Evolutionary conservation across 1,140 invertebrate genomes (phyloP).

Genomic region (Atta texana): DNA sequence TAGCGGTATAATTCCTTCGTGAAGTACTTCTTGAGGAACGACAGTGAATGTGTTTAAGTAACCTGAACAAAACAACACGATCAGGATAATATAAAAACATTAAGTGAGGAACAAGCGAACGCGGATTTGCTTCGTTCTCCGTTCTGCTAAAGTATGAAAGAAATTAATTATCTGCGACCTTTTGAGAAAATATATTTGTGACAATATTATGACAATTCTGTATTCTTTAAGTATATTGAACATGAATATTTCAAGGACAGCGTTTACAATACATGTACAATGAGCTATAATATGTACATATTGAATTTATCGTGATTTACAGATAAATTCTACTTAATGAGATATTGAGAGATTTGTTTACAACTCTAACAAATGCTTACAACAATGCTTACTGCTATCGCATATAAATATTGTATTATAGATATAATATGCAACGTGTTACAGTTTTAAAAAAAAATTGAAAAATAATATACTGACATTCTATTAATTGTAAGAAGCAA

Average conservation of each 20-base stretch:
- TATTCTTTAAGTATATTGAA: conserved; percentile 31
- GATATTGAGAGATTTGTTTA: background rate
- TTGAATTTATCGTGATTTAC: conserved; percentile 4
- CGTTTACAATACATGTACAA: conserved; percentile 33
- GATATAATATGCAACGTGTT: background rate
- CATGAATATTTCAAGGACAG: conserved; percentile 42
- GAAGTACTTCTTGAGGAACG: conserved; percentile 85
- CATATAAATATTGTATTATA: conserved; percentile 12
- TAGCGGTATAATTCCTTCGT: conserved; percentile 83
- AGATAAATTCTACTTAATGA: background rate
- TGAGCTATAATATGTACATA: background rate
- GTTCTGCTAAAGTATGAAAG: conserved; percentile 39
- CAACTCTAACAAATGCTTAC: conserved; percentile 18
- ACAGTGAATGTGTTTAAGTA: conserved; percentile 87
- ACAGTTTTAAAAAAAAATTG: conserved; percentile 20
- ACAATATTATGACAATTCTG: conserved; percentile 9
- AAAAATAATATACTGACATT: conserved; percentile 2
- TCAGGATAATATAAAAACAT: conserved; percentile 83
- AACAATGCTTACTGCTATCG: conserved; percentile 12
- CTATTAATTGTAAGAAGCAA: conserved; percentile 8
- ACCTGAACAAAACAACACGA: conserved; percentile 87
- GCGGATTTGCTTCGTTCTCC: conserved; percentile 70
- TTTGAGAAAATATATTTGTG: conserved; percentile 14
- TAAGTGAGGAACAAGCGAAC: conserved; percentile 79
- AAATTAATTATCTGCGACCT: conserved; percentile 34